Evolutionary conservation across 2,113 vertebrate genomes (phyloP).

Genomic region (Peromyscus californicus): DNA sequence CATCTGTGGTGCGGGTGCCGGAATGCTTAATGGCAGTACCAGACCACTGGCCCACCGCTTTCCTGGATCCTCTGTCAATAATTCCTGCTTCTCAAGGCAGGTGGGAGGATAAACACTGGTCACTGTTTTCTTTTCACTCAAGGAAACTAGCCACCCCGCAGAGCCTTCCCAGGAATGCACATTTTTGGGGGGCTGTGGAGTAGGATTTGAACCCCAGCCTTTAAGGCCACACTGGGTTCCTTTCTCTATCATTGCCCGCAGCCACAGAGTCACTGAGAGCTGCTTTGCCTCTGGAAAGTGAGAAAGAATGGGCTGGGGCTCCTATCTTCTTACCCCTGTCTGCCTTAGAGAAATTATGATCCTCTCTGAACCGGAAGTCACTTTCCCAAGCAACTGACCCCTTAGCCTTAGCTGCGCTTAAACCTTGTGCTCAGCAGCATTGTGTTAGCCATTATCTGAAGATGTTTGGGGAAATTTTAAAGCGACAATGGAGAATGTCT

Average conservation of each 20-base stretch:
- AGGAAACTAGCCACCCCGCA: neutral
- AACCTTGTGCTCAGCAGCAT: neutral
- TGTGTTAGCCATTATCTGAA: slow-evolving; percentile 20
- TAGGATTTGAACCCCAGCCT: neutral
- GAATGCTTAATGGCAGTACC: neutral
- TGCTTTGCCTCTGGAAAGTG: neutral
- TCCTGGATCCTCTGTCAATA: neutral
- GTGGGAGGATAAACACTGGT: neutral
- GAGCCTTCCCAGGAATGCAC: neutral
- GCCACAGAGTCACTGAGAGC: neutral
- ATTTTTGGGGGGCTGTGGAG: neutral
- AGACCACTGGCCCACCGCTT: neutral
- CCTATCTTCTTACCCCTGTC: neutral
- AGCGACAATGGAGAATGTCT: slow-evolving; percentile 6
- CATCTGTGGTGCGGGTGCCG: neutral
- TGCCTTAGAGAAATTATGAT: neutral
- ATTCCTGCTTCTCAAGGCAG: neutral
- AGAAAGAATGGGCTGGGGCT: neutral
- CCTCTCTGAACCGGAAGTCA: neutral
- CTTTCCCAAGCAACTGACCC: neutral
- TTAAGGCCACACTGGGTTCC: neutral
- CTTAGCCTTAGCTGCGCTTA: neutral
- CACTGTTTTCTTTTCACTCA: neutral
- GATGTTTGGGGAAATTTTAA: slow-evolving; percentile 32
- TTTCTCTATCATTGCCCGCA: neutral